These are phyloP conservation scores for Drosophila littoralis DNA, from an alignment of 1,140 invertebrate genomes.

Conservation along the genomic window DNA sequence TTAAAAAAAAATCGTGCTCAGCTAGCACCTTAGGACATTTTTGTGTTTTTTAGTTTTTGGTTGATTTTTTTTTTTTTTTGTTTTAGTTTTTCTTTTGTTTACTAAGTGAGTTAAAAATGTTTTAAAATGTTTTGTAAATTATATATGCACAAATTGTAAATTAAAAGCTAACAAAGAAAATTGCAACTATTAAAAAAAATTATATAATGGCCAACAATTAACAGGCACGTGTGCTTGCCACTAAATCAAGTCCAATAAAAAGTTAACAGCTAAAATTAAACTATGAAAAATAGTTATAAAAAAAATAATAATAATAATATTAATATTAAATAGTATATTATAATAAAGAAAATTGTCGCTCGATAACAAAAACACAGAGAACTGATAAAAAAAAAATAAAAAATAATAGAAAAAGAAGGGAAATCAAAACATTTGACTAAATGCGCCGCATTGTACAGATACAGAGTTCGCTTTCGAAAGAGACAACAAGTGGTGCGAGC, in stretches of 20 bases:
- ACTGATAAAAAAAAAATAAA: slow-evolving; percentile 29
- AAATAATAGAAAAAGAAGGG: slow-evolving; percentile 10
- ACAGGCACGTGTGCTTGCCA: slow-evolving; percentile 25
- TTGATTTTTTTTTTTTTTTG: slow-evolving; percentile 1
- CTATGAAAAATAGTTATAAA: slow-evolving; percentile 24
- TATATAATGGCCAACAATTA: slow-evolving; percentile 64
- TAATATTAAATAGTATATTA: slow-evolving; percentile 10
- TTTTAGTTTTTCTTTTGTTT: slow-evolving; percentile 2
- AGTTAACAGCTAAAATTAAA: slow-evolving; percentile 40
- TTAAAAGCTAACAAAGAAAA: slow-evolving; percentile 52
- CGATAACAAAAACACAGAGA: slow-evolving; percentile 28
- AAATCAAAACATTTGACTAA: slow-evolving; percentile 53
- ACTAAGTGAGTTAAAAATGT: slow-evolving; percentile 16
- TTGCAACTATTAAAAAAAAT: slow-evolving; percentile 41
- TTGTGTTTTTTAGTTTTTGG: slow-evolving; percentile 13
- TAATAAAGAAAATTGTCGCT: slow-evolving; percentile 31
- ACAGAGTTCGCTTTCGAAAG: slow-evolving; percentile 58
- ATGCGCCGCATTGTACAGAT: slow-evolving; percentile 57
- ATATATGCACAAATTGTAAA: slow-evolving; percentile 22
- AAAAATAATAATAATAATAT: slow-evolving; percentile 14
- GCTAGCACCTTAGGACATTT: slow-evolving; percentile 29
- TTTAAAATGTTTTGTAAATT: slow-evolving; percentile 40
- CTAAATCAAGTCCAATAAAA: slow-evolving; percentile 35
- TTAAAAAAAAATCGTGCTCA: slow-evolving; percentile 24
- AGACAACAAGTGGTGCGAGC: slow-evolving; percentile 50